Base-by-base conservation (phyloP, 2,888 invertebrate genomes). In the Uloborus plumipes region DNA sequence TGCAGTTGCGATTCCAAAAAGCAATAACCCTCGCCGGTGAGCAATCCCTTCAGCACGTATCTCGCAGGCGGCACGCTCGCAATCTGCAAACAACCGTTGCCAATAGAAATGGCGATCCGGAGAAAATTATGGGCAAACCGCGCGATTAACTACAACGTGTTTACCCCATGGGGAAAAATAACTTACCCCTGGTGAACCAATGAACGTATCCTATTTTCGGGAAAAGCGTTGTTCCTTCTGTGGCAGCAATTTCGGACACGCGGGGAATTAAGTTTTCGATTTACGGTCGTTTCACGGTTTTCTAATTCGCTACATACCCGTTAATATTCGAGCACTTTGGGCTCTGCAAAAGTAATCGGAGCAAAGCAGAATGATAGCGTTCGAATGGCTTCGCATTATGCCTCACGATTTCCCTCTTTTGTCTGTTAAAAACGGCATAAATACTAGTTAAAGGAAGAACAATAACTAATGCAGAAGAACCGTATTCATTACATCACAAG, bases 231-330 rank as follows among this genome's bases (percentile, higher is more conserved):
- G 55, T 18, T 18, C 55, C 55, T 55, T 55, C 26, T 61, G 31
- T 61, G 1, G 39, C 26, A 16, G 20, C 16, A 61, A 22, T 61
- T 61, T 61, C 26, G 26, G 55, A 55, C n/a, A 55, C 55, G 15
- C 55, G 2, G 62, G 76, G 58, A 69, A 76, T 76, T 76, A 76
- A 69, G 69, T 61, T 69, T 62, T 69, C 76, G 76, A 70, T 76
- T 76, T 76, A 76, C 69, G 76, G 62, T 11, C 39, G 39, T 39
- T 39, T 39, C 39, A 39, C 39, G 39, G 39, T 39, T 39, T 39
- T 39, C 39, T 39, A 39, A 39, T 39, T 39, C 39, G 39, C 39
- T 39, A 39, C 39, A 39, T 39, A 39, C 39, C n/a, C 39, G 39
- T 39, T 39, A 39, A 39, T 39, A 39, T 39, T 39, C 39, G 39